Evolutionary conservation across 2,113 vertebrate species (phyloP).

Genomic region (Osmerus eperlanus): DNA sequence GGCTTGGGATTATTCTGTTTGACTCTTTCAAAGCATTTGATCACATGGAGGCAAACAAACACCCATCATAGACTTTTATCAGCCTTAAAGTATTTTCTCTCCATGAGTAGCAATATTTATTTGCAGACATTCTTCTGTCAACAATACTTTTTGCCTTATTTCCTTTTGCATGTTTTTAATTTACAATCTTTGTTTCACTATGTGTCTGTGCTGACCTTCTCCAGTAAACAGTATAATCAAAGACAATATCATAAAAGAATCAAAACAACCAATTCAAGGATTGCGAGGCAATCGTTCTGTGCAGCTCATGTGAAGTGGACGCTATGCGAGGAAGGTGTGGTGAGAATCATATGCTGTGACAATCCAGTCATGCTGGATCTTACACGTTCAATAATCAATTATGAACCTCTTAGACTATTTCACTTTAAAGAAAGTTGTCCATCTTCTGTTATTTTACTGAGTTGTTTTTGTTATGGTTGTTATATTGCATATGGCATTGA

Average conservation of each 20-base stretch:
- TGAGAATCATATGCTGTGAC: constrained; percentile 36
- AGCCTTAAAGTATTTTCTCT: constrained; percentile 4
- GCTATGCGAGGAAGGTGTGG: not conserved
- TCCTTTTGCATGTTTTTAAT: not conserved
- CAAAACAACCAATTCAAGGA: not conserved
- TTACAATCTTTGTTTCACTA: not conserved
- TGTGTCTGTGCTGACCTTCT: not conserved
- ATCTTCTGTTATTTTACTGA: constrained; percentile 26
- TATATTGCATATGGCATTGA: constrained; percentile 31
- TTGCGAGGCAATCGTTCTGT: not conserved
- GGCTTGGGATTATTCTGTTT: constrained; percentile 59
- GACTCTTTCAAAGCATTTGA: constrained; percentile 44
- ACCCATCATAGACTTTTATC: constrained; percentile 33
- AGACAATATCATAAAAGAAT: not conserved
- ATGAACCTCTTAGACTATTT: constrained; percentile 24
- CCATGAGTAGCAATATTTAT: not conserved
- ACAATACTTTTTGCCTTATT: not conserved
- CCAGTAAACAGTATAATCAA: not conserved
- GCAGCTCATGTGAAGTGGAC: not conserved
- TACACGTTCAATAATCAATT: constrained; percentile 28
- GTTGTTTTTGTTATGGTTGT: constrained; percentile 9
- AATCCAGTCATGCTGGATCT: constrained; percentile 17
- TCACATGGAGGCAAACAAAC: constrained; percentile 44
- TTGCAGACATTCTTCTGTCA: not conserved
- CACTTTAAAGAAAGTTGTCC: constrained; percentile 27